Evolutionary conservation across 2,888 invertebrate species (phyloP), one percentile per base, ranked within the genome.

Genomic region (Xestia xanthographa): DNA sequence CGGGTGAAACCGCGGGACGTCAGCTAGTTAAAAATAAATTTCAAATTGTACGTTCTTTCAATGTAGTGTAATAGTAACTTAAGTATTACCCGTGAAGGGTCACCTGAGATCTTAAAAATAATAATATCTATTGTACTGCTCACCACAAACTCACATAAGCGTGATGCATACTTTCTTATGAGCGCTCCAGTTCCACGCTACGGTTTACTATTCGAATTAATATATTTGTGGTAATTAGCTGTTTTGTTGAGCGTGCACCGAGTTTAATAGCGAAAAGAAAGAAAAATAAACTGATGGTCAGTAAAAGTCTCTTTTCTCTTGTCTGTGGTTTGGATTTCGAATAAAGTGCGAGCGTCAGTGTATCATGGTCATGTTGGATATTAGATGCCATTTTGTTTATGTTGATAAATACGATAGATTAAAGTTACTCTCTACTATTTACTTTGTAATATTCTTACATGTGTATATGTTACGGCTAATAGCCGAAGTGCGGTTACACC

Each of bases 131-230:
- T 34, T 53, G 38, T 26, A 73, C 76, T 72, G 66, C 74, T 68
- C 41, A 72, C 72, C 74, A 70, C 66, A 65, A 72, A 76, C 58
- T 60, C 79, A 79, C 77, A 78, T 82, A 76, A 77, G 75, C 70
- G 78, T 73, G 75, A 79, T 79, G 66, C 48, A 60, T 58, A 80
- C 87, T 86, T 87, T 87, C 88, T 75, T 79, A 53, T 75, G 69
- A 79, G 56, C 74, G 88, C 79, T 86, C 88, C 74, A 88, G 75
- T 87, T 86, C 53, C 65, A 77, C 56, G 81, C 78, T 80, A 82
- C 77, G 79, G 82, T 78, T 68, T 82, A 79, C 80, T 80, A 80
- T 88, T 82, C 60, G 76, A 53, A 84, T 86, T 85, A 85, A 71
- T 84, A 77, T 83, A 80, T 85, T 82, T 82, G 69, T 75, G 45